Evolutionary conservation across 2,797 vertebrate species (phyloP), one percentile per base, ranked within the genome.

Genomic region (Macropodus opercularis): DNA sequence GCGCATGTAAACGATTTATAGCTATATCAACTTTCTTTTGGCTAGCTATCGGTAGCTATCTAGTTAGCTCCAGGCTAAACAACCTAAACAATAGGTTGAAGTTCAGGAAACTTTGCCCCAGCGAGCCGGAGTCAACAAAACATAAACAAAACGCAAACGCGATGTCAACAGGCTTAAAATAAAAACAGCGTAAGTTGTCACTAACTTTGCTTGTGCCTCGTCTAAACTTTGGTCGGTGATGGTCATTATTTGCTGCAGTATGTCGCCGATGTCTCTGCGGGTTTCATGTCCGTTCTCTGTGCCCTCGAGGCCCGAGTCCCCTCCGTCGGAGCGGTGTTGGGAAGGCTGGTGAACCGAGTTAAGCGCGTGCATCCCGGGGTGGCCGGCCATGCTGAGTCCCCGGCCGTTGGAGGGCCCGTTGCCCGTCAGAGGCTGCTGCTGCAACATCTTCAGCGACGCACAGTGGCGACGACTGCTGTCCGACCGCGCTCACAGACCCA

Each of bases 191-290:
- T 15, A 52, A 75, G 66, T 41, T 35, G 29, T 19, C 67, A 93
- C 95, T 91, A 69, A 97, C 96, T 96, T 97, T 80, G 94, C 95
- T 81, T 97, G 95, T 47, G 96, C 96, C 88, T 97, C 95, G 85
- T 97, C 96, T 91, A 97, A 90, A 94, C 95, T 97, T 92, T 97
- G 96, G 93, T 97, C 95, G 54, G 96, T 96, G 83, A 97, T 97
- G 80, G 95, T 97, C 95, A 97, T 96, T 76, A 97, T 97, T 84
- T 96, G 96, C 83, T 97, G 95, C 80, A 97, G 86, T 80, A 97
- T 96, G 84, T 96, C 96, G 3, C 95, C 94, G 29, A 96, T 96
- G 76, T 95, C 95, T 87, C 94, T 88, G 84, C 94, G 93, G 86
- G 72, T 85, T 86, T 95, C 94, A 4, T 92, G 93, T 79, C 95